Percentiles rank a stretch among this genome's conserved stretches.
Evolutionary conservation across 2,113 vertebrate species (phyloP).

Genomic region (Brachypteracias leptosomus): DNA sequence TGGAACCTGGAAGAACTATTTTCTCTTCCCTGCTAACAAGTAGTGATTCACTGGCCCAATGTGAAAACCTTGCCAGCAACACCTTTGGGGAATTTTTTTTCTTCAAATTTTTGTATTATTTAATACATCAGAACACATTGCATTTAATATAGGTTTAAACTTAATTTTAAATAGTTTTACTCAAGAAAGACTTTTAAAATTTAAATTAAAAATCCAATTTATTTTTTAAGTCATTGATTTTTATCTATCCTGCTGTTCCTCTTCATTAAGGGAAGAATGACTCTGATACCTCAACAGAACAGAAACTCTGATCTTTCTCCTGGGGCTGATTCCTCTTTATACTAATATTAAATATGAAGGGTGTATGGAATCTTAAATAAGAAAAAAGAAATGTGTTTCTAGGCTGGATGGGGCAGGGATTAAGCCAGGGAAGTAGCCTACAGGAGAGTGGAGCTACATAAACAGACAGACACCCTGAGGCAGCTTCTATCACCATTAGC

Average conservation of each 20-base stretch:
- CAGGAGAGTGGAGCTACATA: not conserved
- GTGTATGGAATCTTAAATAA: slow-evolving; percentile 22
- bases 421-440: not conserved
- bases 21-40: not conserved
- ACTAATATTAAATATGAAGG: slow-evolving; percentile 52
- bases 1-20: not conserved
- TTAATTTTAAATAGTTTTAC: slow-evolving; percentile 6
- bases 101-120: not conserved
- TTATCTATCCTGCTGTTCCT: slow-evolving; percentile 47
- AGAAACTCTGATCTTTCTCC: slow-evolving; percentile 60
- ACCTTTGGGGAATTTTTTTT: not conserved
- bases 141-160: not conserved
- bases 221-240: slow-evolving; percentile 38
- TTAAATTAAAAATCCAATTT: slow-evolving; percentile 46
- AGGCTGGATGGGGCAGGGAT: not conserved
- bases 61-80: not conserved
- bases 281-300: slow-evolving; percentile 14
- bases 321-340: slow-evolving; percentile 23
- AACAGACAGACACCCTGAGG: not conserved
- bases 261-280: slow-evolving; percentile 50
- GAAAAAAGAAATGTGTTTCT: not conserved
- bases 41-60: not conserved
- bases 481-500: not conserved
- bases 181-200: not conserved
- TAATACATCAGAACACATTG: slow-evolving; percentile 7